These are phyloP conservation scores for Proisotoma minuta DNA, from an alignment of 2,888 invertebrate genomes.

Conservation along the genomic window DNA sequence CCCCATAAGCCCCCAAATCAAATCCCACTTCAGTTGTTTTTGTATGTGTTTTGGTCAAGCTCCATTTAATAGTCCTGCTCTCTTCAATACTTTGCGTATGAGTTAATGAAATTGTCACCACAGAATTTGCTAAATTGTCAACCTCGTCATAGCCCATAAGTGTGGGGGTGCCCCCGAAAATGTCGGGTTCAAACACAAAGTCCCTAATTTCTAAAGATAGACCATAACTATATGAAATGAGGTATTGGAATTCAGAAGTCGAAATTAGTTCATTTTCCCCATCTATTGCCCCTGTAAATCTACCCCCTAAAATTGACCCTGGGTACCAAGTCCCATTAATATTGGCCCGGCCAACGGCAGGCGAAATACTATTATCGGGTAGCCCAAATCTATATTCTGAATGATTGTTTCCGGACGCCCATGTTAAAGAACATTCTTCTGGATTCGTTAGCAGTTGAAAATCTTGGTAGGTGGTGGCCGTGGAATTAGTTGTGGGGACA, in stretches of 20 bases:
- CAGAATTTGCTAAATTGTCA: neutral
- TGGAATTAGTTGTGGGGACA: neutral
- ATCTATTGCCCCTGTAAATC: neutral
- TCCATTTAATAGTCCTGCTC: neutral
- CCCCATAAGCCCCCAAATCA: neutral
- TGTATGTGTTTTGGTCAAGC: neutral
- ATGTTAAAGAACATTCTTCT: neutral
- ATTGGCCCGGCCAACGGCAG: neutral
- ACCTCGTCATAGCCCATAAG: neutral
- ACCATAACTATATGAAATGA: neutral
- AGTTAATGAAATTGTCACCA: neutral
- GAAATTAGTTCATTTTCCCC: neutral
- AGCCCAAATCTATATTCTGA: neutral
- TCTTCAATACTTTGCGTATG: neutral
- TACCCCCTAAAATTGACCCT: neutral
- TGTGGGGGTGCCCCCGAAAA: neutral
- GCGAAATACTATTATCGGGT: neutral
- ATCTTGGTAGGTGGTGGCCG: neutral
- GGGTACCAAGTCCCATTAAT: neutral
- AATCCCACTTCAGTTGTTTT: neutral
- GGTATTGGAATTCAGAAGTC: neutral
- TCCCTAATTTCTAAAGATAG: neutral
- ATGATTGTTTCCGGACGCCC: neutral
- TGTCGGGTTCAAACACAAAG: neutral
- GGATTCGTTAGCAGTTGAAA: neutral